Conservation (phyloP, 2,113 vertebrate genomes). For the Puntigrus tetrazona region DNA sequence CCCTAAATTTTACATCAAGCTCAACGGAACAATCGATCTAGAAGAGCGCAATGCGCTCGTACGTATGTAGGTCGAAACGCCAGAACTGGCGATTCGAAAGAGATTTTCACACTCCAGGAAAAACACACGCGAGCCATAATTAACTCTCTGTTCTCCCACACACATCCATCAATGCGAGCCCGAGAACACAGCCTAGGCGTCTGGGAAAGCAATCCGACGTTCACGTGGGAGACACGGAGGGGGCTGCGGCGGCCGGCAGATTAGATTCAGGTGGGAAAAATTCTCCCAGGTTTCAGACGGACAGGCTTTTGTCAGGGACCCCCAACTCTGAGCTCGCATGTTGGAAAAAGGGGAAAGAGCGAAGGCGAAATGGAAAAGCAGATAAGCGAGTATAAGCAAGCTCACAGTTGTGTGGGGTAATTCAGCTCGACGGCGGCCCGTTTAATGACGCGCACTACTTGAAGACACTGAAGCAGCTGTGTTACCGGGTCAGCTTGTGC, state of each 20-base stretch:
- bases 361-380: background rate
- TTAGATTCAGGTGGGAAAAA: slow-evolving; percentile 74
- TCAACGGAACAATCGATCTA: background rate
- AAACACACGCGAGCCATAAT: slow-evolving; percentile 44
- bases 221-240: slow-evolving; percentile 62
- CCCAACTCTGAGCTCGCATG: slow-evolving; percentile 56
- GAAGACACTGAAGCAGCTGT: slow-evolving; percentile 34
- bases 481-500: slow-evolving; percentile 41
- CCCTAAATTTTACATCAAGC: background rate
- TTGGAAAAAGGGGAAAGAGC: background rate
- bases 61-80: background rate
- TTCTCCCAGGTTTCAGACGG: slow-evolving; percentile 61
- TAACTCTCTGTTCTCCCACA: slow-evolving; percentile 46
- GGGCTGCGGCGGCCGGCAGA: slow-evolving; percentile 63
- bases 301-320: slow-evolving; percentile 59
- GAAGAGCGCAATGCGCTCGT: background rate
- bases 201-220: slow-evolving; percentile 76
- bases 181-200: slow-evolving; percentile 58
- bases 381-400: background rate
- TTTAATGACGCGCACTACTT: slow-evolving; percentile 24
- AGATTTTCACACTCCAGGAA: background rate
- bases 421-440: slow-evolving; percentile 16
- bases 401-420: background rate
- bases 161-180: slow-evolving; percentile 68
- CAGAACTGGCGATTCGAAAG: background rate